Conservation (phyloP, 2,888 invertebrate species). For the Caenorhabditis sp. region DNA sequence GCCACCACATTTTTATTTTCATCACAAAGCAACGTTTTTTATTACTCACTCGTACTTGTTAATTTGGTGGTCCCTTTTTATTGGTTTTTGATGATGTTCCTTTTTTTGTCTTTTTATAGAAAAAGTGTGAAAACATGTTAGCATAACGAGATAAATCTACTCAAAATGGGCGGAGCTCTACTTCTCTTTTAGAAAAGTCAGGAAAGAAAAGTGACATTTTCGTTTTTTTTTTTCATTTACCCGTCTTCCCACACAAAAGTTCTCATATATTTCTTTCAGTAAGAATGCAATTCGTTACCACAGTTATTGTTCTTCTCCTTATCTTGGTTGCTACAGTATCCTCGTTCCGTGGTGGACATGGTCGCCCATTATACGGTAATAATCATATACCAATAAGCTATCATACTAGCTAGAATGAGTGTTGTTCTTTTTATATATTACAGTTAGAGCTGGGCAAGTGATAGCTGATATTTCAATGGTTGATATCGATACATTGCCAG, state of each 20-base stretch:
- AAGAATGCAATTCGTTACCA: conserved; percentile 35
- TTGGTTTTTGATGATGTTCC: neutral
- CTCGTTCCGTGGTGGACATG: conserved; percentile 45
- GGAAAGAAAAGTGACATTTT: conserved; percentile 3
- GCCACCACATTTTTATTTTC: too few species aligned
- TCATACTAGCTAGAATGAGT: neutral
- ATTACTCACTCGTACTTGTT: too few species aligned
- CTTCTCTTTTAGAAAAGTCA: neutral
- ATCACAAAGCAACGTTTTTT: too few species aligned
- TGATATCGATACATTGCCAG: conserved; percentile 31
- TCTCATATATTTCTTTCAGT: neutral
- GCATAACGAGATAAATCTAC: conserved; percentile 41
- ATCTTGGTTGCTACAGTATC: conserved; percentile 29
- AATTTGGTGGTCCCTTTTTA: neutral
- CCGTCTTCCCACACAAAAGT: neutral
- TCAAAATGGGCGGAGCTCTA: conserved; percentile 23
- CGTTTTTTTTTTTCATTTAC: neutral
- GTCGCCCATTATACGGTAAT: conserved; percentile 44
- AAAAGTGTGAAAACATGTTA: conserved; percentile 23
- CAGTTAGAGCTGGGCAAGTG: conserved; percentile 38
- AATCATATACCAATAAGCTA: neutral
- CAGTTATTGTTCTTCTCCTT: conserved; percentile 25
- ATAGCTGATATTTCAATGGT: conserved; percentile 33
- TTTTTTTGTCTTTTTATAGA: conserved; percentile 5
- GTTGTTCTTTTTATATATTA: conserved; percentile 9